Evolutionary conservation across 2,797 vertebrate genomes (phyloP).

Genomic region (Diplodus sargus): DNA sequence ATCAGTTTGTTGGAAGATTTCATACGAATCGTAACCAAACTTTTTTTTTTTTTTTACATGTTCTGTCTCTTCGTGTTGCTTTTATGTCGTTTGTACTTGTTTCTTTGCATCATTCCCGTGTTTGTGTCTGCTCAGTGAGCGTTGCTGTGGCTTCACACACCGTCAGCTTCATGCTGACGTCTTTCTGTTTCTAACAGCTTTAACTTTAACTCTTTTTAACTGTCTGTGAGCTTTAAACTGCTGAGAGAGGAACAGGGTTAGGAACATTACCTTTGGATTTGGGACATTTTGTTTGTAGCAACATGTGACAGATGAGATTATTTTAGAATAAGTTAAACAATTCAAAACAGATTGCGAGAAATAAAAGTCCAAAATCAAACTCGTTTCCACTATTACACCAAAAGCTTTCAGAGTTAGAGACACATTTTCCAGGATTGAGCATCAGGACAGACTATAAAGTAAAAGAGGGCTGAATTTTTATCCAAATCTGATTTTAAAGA

Average conservation of each 20-base stretch:
- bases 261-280: background rate
- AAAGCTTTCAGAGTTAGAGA: background rate
- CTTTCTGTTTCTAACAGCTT: constrained; percentile 8
- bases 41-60: constrained; percentile 13
- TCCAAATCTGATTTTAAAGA: background rate
- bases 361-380: background rate
- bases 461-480: background rate
- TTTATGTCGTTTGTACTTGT: constrained; percentile 18
- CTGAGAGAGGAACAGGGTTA: background rate
- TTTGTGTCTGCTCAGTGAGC: constrained; percentile 15
- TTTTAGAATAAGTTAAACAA: background rate
- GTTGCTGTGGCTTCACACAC: too few relatives aligned
- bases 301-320: background rate
- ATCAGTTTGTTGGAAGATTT: constrained; percentile 45
- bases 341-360: constrained; percentile 6
- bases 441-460: background rate
- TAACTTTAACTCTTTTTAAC: background rate
- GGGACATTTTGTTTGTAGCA: constrained; percentile 1
- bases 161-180: background rate
- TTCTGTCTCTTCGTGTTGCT: constrained; percentile 24
- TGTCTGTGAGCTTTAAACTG: constrained; percentile 27
- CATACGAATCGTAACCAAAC: constrained; percentile 44
- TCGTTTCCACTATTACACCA: background rate
- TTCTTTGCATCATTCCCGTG: constrained; percentile 16
- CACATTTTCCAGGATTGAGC: background rate